These are phyloP conservation scores for Pinna nobilis DNA, from an alignment of 1,140 invertebrate genomes.

Conservation along the genomic window DNA sequence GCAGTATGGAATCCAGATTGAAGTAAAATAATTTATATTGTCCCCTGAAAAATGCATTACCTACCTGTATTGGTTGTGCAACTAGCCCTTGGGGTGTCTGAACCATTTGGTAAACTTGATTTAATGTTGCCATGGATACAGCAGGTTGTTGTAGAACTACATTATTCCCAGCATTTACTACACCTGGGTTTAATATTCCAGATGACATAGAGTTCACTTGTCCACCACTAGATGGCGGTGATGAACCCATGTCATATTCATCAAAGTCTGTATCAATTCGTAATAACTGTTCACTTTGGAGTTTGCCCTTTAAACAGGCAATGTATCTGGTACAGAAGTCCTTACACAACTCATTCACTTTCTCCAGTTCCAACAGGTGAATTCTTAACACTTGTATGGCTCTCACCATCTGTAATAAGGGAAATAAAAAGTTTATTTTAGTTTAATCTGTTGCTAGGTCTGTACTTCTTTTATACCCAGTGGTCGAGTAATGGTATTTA, in stretches of 20 bases:
- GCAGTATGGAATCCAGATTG: background rate
- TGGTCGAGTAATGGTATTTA: no score
- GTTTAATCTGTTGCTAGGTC: no score
- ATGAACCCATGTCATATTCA: slow-evolving; percentile 42
- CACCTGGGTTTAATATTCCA: slow-evolving; percentile 2
- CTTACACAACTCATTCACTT: slow-evolving; percentile 75
- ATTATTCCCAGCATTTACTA: slow-evolving; percentile 58
- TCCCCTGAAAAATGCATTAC: background rate
- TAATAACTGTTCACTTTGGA: slow-evolving; percentile 71
- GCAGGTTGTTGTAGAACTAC: slow-evolving; percentile 64
- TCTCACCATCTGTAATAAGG: slow-evolving; percentile 72
- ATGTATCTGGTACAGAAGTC: slow-evolving; percentile 75
- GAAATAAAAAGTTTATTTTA: background rate
- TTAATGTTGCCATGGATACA: slow-evolving; percentile 68
- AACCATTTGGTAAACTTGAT: slow-evolving; percentile 76
- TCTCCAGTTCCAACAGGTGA: slow-evolving; percentile 74
- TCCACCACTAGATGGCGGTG: slow-evolving; percentile 39
- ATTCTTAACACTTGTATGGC: slow-evolving; percentile 74
- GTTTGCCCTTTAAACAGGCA: slow-evolving; percentile 71
- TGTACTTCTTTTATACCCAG: no score
- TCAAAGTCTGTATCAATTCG: slow-evolving; percentile 63
- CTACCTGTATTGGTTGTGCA: slow-evolving; percentile 78
- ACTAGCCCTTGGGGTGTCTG: slow-evolving; percentile 77
- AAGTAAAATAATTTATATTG: background rate
- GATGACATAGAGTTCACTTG: slow-evolving; percentile 33